Conservation (phyloP, 2,797 vertebrate genomes). For the Schizopygopsis malacanthus region DNA sequence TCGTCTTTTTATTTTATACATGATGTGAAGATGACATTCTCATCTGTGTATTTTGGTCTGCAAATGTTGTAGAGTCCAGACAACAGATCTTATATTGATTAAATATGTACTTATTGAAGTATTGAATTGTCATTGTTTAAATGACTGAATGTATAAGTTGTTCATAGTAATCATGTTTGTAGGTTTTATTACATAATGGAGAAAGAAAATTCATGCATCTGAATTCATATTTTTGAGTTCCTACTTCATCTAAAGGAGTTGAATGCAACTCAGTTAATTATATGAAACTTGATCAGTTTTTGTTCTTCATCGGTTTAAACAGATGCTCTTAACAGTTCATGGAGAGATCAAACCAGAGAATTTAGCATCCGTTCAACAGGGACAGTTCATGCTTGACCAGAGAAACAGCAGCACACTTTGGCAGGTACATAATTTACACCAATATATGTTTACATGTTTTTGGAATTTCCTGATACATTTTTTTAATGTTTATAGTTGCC, state of each 20-base stretch:
- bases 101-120: not conserved
- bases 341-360: not conserved
- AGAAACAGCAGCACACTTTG: not conserved
- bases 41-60: not conserved
- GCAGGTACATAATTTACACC: not conserved
- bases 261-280: not conserved
- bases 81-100: not conserved
- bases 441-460: not conserved
- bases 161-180: not conserved
- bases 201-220: not conserved
- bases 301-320: not conserved
- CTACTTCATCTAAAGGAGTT: not conserved
- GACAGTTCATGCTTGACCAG: not conserved
- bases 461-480: not conserved
- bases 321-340: not conserved
- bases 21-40: not conserved
- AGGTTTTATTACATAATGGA: not conserved
- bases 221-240: not conserved
- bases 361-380: not conserved
- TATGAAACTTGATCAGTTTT: not conserved
- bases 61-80: not conserved
- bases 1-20: not conserved
- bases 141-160: too few species aligned
- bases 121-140: not conserved
- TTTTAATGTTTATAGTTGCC: not conserved